Evolutionary conservation across 2,888 invertebrate species (phyloP).

Genomic region (Hecatera dysodea): DNA sequence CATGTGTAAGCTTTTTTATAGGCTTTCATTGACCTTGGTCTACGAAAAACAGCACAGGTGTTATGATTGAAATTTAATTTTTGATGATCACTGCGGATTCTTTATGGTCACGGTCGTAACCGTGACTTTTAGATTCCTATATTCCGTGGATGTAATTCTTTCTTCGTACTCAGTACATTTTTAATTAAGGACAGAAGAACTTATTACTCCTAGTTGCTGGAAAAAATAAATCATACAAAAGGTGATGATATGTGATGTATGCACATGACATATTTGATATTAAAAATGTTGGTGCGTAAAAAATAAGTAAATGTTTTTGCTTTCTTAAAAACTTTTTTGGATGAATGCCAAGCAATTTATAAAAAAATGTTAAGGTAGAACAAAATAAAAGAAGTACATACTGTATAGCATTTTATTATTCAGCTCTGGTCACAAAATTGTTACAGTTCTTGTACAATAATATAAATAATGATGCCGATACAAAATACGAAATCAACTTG

Average conservation of each 20-base stretch:
- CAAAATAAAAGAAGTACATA: conserved; percentile 46
- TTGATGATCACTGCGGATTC: conserved; percentile 78
- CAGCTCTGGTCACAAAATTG: conserved; percentile 79
- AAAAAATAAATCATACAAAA: not conserved
- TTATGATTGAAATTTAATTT: conserved; percentile 88
- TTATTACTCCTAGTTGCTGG: not conserved
- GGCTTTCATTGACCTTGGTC: conserved; percentile 75
- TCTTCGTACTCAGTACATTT: conserved; percentile 29
- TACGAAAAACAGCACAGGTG: conserved; percentile 83
- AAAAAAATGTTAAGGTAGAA: not conserved
- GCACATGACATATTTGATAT: not conserved
- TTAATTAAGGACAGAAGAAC: conserved; percentile 39
- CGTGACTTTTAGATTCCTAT: conserved; percentile 71
- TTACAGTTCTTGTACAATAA: conserved; percentile 71
- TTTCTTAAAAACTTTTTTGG: not conserved
- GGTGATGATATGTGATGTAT: not conserved
- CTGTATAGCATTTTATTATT: conserved; percentile 83
- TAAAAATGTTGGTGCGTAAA: not conserved
- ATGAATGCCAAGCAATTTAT: not conserved
- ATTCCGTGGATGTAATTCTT: conserved; percentile 37
- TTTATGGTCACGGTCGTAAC: conserved; percentile 73
- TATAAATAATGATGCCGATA: conserved; percentile 75
- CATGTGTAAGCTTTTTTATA: conserved; percentile 75
- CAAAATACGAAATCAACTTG: conserved; percentile 64
- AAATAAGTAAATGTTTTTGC: not conserved